Evolutionary conservation across 2,888 invertebrate genomes (phyloP).

Genomic region (Leptopilina syphax): DNA sequence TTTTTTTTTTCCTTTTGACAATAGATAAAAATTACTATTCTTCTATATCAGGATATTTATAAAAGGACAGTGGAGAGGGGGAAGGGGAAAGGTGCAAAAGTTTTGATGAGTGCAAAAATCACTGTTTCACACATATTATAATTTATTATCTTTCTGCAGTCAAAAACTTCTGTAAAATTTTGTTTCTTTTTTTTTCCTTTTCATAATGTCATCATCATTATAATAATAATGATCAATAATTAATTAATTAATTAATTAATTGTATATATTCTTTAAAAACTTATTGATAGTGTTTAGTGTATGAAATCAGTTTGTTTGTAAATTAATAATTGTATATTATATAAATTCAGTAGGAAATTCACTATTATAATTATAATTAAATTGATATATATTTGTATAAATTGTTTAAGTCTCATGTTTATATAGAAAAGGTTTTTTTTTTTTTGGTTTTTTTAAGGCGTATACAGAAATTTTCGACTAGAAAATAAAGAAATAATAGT

Average conservation of each 20-base stretch:
- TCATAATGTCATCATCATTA: not conserved
- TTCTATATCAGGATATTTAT: conserved; percentile 7
- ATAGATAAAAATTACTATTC: not conserved
- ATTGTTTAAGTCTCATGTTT: not conserved
- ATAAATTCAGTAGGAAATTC: no score
- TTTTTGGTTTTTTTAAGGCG: not conserved
- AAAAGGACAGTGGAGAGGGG: not conserved
- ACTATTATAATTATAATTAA: no score
- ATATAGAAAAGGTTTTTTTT: not conserved
- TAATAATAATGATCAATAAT: not conserved
- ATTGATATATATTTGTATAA: not conserved
- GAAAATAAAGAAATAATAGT: not conserved
- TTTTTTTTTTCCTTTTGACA: not conserved
- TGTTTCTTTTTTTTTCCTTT: not conserved
- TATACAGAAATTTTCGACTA: conserved; percentile 17
- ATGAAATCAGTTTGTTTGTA: no score
- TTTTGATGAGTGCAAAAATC: conserved; percentile 27
- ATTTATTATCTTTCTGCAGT: conserved; percentile 1
- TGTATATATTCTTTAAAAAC: no score
- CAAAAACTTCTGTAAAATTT: conserved; percentile 11
- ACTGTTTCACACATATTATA: conserved; percentile 6
- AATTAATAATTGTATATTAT: no score
- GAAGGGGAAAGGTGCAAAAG: not conserved
- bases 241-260: not conserved
- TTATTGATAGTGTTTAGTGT: no score